A percentile compares a stretch with the other conserved stretches of the same genome.
These are phyloP conservation scores for Elmis aenea DNA, from an alignment of 2,888 invertebrate species.

Conservation along the genomic window DNA sequence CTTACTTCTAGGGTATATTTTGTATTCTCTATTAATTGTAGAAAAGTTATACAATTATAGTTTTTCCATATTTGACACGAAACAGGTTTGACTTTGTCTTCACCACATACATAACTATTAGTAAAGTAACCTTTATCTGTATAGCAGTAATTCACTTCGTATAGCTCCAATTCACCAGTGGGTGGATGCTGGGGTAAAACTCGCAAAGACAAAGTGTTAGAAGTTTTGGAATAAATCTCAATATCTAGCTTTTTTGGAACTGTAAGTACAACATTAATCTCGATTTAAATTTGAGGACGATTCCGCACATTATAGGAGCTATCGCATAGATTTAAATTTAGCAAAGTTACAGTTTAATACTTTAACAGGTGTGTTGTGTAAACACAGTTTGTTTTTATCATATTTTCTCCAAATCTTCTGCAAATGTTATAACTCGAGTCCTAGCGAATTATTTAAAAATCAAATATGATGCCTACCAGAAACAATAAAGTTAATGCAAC, in stretches of 20 bases:
- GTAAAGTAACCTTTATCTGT: no score
- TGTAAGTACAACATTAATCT: constrained; percentile 2
- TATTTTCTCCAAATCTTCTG: no score
- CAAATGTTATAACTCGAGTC: no score
- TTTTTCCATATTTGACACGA: constrained; percentile 9
- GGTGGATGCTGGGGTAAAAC: constrained; percentile 33
- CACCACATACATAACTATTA: background rate
- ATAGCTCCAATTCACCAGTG: constrained; percentile 27
- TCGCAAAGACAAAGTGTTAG: constrained; percentile 25
- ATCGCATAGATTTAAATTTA: no score
- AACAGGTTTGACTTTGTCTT: background rate
- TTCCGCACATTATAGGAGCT: no score
- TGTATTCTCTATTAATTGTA: background rate
- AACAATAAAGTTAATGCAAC: no score
- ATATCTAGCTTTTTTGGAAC: constrained; percentile 13
- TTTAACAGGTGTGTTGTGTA: no score
- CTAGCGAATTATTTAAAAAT: no score
- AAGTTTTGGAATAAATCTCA: constrained; percentile 21
- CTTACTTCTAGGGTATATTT: constrained; percentile 1
- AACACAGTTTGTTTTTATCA: no score
- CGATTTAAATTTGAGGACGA: no score
- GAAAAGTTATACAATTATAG: constrained; percentile 4
- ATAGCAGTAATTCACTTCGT: constrained; percentile 16
- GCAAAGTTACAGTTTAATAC: no score
- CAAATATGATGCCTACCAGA: no score